Evolutionary conservation across 2,113 vertebrate species (phyloP).

Genomic region (Picathartes gymnocephalus): DNA sequence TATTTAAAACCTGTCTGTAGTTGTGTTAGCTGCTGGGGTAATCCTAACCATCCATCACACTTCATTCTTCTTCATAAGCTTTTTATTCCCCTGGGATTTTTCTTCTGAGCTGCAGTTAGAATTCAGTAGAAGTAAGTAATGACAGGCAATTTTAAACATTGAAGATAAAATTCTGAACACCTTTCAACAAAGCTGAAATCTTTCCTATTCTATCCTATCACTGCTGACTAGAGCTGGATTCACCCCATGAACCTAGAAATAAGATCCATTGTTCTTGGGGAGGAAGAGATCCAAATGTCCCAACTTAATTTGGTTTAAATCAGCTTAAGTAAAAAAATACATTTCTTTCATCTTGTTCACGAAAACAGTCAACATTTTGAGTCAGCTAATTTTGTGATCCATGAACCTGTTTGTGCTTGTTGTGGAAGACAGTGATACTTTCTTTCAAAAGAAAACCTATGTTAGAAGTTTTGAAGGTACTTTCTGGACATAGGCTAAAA

Average conservation of each 20-base stretch:
- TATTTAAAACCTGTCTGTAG: background rate
- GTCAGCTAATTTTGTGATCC: background rate
- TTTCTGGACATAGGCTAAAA: background rate
- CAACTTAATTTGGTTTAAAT: background rate
- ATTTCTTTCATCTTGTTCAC: background rate
- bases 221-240: background rate
- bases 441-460: background rate
- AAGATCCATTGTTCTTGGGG: background rate
- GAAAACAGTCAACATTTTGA: background rate
- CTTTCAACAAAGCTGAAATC: background rate
- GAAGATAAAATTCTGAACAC: background rate
- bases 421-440: background rate
- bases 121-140: background rate
- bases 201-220: background rate
- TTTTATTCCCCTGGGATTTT: background rate
- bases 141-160: background rate
- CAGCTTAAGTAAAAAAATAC: background rate
- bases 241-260: background rate
- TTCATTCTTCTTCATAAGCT: background rate
- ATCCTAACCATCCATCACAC: background rate
- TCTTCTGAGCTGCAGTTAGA: background rate
- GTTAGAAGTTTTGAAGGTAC: background rate
- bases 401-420: background rate
- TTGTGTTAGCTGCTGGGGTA: background rate
- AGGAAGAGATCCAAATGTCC: background rate